phyloP scores from a whole-genome alignment of 1,140 invertebrate genomes.

The Eupeodes corollae region DNA sequence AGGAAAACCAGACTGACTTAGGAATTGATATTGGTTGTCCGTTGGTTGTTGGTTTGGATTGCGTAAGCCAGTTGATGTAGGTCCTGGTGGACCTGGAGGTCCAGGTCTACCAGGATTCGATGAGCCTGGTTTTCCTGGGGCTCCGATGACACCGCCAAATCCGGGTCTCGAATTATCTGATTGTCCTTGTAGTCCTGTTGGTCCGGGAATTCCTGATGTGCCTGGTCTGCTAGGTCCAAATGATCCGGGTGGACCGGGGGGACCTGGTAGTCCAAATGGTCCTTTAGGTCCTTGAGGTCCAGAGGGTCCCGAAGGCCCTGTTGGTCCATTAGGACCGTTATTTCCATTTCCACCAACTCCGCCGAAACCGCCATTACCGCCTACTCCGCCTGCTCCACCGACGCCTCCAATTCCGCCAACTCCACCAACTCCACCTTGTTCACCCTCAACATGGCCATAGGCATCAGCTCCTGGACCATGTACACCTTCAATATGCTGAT shows the following conservation, averaged over 20 bases:
- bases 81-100: too few species aligned
- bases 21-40: conserved; percentile 7
- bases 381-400: conserved; percentile 7
- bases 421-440: conserved; percentile 12
- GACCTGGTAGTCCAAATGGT: conserved; percentile 7
- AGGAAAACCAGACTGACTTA: conserved; percentile 31
- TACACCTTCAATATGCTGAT: conserved; percentile 1
- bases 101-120: not conserved
- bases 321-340: conserved; percentile 12
- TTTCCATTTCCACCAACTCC: conserved; percentile 7
- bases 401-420: conserved; percentile 3
- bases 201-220: conserved; percentile 21
- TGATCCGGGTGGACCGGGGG: conserved; percentile 11
- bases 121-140: too few species aligned
- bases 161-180: conserved; percentile 5
- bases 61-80: not conserved
- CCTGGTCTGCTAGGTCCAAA: conserved; percentile 10
- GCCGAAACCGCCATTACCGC: conserved; percentile 6
- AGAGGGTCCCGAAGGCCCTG: conserved; percentile 12
- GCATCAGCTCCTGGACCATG: conserved; percentile 13
- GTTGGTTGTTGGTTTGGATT: not conserved
- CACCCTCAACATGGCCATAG: conserved; percentile 22
- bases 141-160: not conserved
- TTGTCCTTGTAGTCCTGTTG: conserved; percentile 19
- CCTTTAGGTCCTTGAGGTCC: conserved; percentile 2